phyloP scores from a whole-genome alignment of 2,797 vertebrate species.

The Centroberyx gerrardi region DNA sequence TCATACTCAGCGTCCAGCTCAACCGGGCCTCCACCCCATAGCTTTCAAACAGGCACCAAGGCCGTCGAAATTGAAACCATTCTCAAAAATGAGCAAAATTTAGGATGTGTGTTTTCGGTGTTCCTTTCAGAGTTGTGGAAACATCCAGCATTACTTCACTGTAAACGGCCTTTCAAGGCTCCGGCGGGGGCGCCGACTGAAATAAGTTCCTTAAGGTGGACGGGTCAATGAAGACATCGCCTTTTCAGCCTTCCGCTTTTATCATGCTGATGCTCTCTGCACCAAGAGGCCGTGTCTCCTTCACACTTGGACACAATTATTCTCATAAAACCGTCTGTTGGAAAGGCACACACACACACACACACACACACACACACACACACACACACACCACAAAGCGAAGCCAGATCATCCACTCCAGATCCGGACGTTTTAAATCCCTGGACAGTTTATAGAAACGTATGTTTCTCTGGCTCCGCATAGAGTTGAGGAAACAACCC shows the following conservation, averaged over 20 bases:
- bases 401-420: slow-evolving; percentile 44
- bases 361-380: slow-evolving; percentile 21
- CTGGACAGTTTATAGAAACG: slow-evolving; percentile 43
- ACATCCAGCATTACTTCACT: slow-evolving; percentile 46
- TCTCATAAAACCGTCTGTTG: slow-evolving; percentile 48
- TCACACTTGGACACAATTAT: slow-evolving; percentile 61
- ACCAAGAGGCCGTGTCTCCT: slow-evolving; percentile 35
- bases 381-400: slow-evolving; percentile 45
- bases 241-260: slow-evolving; percentile 41
- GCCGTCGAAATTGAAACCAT: slow-evolving; percentile 39
- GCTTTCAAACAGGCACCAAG: slow-evolving; percentile 7
- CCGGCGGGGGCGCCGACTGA: slow-evolving; percentile 1
- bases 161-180: slow-evolving; percentile 40
- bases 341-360: slow-evolving; percentile 18
- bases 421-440: slow-evolving; percentile 36
- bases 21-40: background rate
- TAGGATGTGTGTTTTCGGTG: slow-evolving; percentile 36
- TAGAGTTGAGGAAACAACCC: slow-evolving; percentile 47
- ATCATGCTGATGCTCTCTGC: slow-evolving; percentile 43
- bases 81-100: slow-evolving; percentile 29
- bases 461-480: slow-evolving; percentile 37
- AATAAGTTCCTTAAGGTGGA: slow-evolving; percentile 45
- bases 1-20: slow-evolving; percentile 26
- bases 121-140: slow-evolving; percentile 49
- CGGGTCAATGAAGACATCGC: slow-evolving; percentile 55